Base-by-base conservation (phyloP, 1,140 invertebrate genomes). In the Nylanderia fulva region DNA sequence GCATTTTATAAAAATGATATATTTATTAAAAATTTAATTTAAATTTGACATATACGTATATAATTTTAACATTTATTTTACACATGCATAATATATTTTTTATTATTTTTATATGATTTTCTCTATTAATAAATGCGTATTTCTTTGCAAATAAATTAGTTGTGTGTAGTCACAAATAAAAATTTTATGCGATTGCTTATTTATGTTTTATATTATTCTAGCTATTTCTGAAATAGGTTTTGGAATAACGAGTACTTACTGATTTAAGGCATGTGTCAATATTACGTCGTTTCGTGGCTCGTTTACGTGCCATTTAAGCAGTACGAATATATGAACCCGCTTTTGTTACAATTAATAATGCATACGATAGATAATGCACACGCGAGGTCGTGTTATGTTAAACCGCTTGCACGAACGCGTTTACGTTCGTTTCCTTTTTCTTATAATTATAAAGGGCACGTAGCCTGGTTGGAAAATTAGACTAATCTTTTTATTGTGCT, bases 261-360 rank as follows among this genome's bases (percentile, higher is more conserved):
- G 2, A 18, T 61, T 27, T 56, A 60, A 48, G 39, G 5, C 36
- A 27, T 7, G n/a, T 33, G 29, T 33, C 21, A 33, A n/a, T 15
- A 36, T 7, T 21, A 18, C n/a, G 24, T 11, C 27, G 33, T 56
- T 80, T 69, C 13, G 9, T 24, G 75, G 13, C 29, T 52, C n/a
- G 33, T 29, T 80, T 27, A 42, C 45, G 77, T 58, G 18, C 36
- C n/a, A 27, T 3, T 29, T 61, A 58, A 79, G 36, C 21, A 21
- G 29, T 36, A 61, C 8, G 21, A 83, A 74, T 61, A 61, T 45
- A 87, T 27, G 71, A 74, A 3, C 18, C 29, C 21, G 63, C 45
- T 61, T 88, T 68, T 77, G 27, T 86, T 58, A 39, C 82, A 84
- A 88, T 89, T 91, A 91, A 91, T 92, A 90, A 91, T 92, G 85